Base-by-base conservation (phyloP, 1,140 invertebrate species). In the Drosophila simulans region DNA sequence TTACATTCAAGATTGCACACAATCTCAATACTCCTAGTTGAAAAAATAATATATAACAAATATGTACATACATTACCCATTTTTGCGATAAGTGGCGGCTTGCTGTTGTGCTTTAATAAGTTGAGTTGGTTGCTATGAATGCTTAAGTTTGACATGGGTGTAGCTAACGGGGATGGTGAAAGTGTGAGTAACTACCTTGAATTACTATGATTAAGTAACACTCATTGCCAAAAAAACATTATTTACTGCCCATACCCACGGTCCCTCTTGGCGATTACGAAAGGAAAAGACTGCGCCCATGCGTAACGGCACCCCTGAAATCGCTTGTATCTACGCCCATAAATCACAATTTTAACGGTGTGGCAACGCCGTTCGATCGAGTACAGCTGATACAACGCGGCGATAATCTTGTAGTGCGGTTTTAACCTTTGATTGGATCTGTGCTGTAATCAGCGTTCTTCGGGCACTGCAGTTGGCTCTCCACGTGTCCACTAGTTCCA, bases 351-450 rank as follows among this genome's bases (percentile, higher is more conserved):
- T 56, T 7, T 22, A 27, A 2, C 53, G 10, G 25, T 20, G 34
- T 46, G 59, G 58, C 59, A 66, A 49, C 43, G 13, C 63, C 17
- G 12, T 48, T 40, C 60, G 59, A 75, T 75, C 70, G 53, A 54
- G 17, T 46, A 31, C 68, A 57, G 53, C 53, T 57, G 59, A 70
- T 55, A 52, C 54, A 8, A 49, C 39, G 35, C 34, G 22, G 51
- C 58, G 68, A 74, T 74, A 64, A 74, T 74, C 57, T 37, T 17
- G 31, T 15, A 48, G 52, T 37, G 59, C 13, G 48, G 52, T 43
- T 55, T 70, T 43, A 60, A 63, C 58, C 52, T 55, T 42, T 72
- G 59, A 64, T 64, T 51, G 27, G 51, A 74, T 73, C 57, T 74
- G 37, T 74, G 63, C 25, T 31, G 45, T 74, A 74, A 74, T 74